Conservation (phyloP, 2,113 vertebrate species). For the Python bivittatus region DNA sequence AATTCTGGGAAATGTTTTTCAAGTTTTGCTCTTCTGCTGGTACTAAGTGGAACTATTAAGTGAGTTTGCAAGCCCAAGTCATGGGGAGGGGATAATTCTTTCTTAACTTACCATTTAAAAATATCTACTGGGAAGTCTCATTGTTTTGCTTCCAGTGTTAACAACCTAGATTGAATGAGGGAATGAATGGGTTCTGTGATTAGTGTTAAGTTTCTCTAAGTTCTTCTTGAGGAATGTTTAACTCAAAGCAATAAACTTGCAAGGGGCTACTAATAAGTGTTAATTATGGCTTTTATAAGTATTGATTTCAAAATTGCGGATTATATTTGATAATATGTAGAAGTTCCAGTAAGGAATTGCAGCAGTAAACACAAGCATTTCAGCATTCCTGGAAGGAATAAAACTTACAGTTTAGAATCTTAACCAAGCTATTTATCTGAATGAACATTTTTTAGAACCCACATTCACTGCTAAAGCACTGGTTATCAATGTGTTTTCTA, state of each 20-base stretch:
- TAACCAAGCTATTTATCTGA: slow-evolving; percentile 59
- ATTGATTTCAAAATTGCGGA: slow-evolving; percentile 66
- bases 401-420: slow-evolving; percentile 62
- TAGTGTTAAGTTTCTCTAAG: slow-evolving; percentile 62
- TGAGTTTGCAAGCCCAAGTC: slow-evolving; percentile 35
- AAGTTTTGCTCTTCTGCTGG: slow-evolving; percentile 68
- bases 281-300: slow-evolving; percentile 70
- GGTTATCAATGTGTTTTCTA: slow-evolving; percentile 79
- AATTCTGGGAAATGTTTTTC: slow-evolving; percentile 66
- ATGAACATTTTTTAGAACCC: slow-evolving; percentile 69
- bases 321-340: slow-evolving; percentile 74
- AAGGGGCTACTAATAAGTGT: slow-evolving; percentile 62
- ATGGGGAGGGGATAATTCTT: slow-evolving; percentile 37
- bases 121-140: slow-evolving; percentile 66
- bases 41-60: slow-evolving; percentile 64
- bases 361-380: slow-evolving; percentile 69
- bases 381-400: slow-evolving; percentile 68
- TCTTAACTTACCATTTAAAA: slow-evolving; percentile 62
- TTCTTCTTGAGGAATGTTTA: slow-evolving; percentile 66
- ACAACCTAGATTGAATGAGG: slow-evolving; percentile 50
- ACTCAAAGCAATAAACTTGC: slow-evolving; percentile 74
- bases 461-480: slow-evolving; percentile 72
- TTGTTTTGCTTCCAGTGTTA: slow-evolving; percentile 74
- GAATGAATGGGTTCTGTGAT: slow-evolving; percentile 46
- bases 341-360: slow-evolving; percentile 67